These are phyloP conservation scores for Ramphastos sulfuratus DNA, from an alignment of 2,113 vertebrate genomes.

Conservation along the genomic window DNA sequence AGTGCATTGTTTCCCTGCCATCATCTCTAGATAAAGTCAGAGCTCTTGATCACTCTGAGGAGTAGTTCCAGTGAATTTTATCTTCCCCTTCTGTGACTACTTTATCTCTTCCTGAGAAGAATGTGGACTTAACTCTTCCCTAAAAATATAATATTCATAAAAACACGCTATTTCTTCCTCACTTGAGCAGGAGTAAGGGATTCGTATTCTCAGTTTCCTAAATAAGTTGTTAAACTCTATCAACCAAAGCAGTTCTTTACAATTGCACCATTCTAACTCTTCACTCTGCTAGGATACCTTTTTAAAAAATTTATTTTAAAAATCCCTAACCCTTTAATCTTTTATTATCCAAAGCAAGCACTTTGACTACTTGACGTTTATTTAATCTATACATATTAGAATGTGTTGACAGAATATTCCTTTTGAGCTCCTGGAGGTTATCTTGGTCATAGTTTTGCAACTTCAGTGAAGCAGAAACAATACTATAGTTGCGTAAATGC, in stretches of 20 bases:
- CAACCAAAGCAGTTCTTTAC: neutral
- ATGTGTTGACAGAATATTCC: neutral
- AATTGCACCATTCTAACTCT: neutral
- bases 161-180: neutral
- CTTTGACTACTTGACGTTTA: neutral
- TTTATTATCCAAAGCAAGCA: neutral
- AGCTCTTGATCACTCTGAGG: neutral
- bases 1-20: neutral
- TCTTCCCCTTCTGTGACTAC: neutral
- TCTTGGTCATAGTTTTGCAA: neutral
- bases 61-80: neutral
- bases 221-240: neutral
- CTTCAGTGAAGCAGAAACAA: constrained; percentile 8
- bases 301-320: neutral
- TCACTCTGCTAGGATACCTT: neutral
- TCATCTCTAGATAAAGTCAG: neutral
- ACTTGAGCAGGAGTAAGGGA: neutral
- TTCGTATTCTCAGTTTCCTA: neutral
- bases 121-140: neutral
- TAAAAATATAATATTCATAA: neutral
- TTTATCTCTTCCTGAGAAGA: neutral
- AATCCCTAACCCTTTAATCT: neutral
- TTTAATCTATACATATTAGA: neutral
- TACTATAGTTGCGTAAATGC: neutral
- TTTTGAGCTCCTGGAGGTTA: neutral